A percentile compares a stretch with the other conserved stretches of the same genome.
Conservation (phyloP, 2,113 vertebrate genomes). For the Dermatemys mawii region DNA sequence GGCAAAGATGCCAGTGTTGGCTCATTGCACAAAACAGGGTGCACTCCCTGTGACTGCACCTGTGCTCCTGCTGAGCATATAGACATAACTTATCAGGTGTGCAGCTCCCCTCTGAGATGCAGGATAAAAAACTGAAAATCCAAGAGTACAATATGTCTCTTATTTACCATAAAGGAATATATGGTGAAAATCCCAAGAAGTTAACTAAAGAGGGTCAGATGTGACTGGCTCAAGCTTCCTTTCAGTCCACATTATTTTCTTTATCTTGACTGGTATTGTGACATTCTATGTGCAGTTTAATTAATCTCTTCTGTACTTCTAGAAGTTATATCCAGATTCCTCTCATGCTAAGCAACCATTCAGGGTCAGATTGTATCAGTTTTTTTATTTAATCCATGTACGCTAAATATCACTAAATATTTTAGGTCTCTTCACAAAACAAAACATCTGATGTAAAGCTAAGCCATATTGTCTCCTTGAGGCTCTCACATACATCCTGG, state of each 20-base stretch:
- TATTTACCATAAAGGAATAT: not conserved
- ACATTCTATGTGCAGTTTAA: not conserved
- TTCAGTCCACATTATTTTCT: not conserved
- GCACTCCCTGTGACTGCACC: not conserved
- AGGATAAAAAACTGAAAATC: not conserved
- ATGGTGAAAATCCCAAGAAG: not conserved
- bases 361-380: not conserved
- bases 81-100: not conserved
- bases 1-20: not conserved
- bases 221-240: not conserved
- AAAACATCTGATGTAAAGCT: not conserved
- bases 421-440: not conserved
- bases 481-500: not conserved
- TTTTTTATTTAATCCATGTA: not conserved
- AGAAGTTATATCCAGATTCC: not conserved
- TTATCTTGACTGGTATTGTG: not conserved
- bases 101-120: not conserved
- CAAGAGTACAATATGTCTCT: not conserved
- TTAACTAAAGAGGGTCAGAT: not conserved
- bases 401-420: not conserved
- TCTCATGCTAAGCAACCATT: not conserved
- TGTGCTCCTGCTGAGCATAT: rapidly evolving
- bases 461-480: not conserved
- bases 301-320: not conserved
- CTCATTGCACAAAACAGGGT: not conserved